A percentile compares a stretch with the other conserved stretches of the same genome.
These are phyloP conservation scores for Enteromius fasciolatus DNA, from an alignment of 2,797 vertebrate species.

Conservation along the genomic window DNA sequence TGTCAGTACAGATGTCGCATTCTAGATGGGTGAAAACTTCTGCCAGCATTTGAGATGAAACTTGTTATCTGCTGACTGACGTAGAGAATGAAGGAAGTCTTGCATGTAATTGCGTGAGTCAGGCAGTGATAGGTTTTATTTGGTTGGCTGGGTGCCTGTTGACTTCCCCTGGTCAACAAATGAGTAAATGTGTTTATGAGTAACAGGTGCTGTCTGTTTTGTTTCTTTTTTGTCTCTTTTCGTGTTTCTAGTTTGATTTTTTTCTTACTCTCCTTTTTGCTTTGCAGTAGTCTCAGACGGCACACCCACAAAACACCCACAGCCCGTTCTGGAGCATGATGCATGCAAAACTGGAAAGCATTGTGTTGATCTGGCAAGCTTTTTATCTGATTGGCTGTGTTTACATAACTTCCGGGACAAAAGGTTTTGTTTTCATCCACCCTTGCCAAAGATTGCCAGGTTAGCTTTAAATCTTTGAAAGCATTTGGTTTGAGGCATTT, in stretches of 20 bases:
- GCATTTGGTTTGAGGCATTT: conserved; percentile 5
- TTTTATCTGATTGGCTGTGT: background rate
- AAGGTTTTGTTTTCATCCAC: background rate
- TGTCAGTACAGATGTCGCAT: conserved; percentile 43
- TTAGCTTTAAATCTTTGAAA: conserved; percentile 8
- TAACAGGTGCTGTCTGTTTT: conserved; percentile 11
- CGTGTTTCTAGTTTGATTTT: background rate
- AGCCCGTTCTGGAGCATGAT: background rate
- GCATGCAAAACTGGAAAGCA: background rate
- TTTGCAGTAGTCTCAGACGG: background rate
- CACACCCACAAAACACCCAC: background rate
- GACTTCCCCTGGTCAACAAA: conserved; percentile 27
- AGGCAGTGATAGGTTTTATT: conserved; percentile 31
- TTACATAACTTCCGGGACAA: background rate
- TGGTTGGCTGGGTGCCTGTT: conserved; percentile 20
- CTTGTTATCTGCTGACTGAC: conserved; percentile 41
- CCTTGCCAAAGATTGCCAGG: background rate
- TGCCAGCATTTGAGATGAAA: conserved; percentile 33
- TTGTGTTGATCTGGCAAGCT: conserved; percentile 2
- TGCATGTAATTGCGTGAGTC: conserved; percentile 43
- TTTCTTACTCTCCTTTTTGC: background rate
- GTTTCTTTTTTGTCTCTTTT: background rate
- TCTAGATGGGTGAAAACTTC: conserved; percentile 32
- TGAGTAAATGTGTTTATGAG: conserved; percentile 41
- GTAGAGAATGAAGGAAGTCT: conserved; percentile 37